These are phyloP conservation scores for Uropetala carovei DNA, from an alignment of 2,888 invertebrate species.

Conservation along the genomic window DNA sequence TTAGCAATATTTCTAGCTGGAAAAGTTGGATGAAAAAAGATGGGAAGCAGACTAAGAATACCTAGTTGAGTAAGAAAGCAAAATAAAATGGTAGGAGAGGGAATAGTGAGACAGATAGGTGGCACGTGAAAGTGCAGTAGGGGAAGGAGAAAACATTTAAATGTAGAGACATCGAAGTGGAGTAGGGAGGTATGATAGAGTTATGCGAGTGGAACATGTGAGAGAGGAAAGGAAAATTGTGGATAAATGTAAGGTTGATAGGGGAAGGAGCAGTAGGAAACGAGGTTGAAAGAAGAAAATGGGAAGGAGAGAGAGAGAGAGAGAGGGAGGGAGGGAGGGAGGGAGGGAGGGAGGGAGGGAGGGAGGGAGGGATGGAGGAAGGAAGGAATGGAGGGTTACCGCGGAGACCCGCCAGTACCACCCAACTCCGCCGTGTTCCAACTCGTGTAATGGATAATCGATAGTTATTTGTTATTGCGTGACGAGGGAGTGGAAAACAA, in stretches of 20 bases:
- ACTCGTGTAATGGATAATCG: slow-evolving; percentile 25
- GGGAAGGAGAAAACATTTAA: no score
- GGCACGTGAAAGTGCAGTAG: no score
- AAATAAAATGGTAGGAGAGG: no score
- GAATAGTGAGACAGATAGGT: no score
- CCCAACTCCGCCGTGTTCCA: background rate
- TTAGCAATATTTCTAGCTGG: no score
- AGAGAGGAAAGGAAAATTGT: no score
- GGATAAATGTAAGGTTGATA: background rate
- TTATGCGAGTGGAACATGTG: no score
- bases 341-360: background rate
- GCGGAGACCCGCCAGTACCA: background rate
- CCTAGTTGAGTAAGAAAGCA: no score
- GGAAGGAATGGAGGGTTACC: background rate
- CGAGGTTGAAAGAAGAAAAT: background rate
- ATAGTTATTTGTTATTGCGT: slow-evolving; percentile 50
- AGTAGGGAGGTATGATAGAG: no score
- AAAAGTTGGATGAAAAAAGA: no score
- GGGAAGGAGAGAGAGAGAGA: background rate
- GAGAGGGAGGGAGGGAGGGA: background rate
- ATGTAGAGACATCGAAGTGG: no score
- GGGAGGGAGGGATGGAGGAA: background rate
- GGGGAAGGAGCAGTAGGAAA: background rate
- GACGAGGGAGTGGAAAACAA: background rate
- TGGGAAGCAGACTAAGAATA: no score